A percentile compares a stretch with the other conserved stretches of the same genome.
Conservation (phyloP, 2,888 invertebrate species). For the Paralinhomoeus sp. region DNA sequence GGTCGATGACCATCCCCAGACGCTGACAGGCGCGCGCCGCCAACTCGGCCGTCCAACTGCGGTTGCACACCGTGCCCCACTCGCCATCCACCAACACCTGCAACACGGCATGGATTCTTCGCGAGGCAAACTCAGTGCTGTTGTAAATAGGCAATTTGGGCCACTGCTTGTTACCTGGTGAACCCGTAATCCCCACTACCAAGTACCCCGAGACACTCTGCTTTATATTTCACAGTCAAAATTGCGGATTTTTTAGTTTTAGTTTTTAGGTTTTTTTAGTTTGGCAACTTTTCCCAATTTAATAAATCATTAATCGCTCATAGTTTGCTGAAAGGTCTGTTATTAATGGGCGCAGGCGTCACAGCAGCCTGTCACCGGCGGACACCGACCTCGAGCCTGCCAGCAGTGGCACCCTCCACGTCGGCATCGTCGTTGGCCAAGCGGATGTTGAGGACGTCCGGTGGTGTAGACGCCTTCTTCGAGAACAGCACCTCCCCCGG, state of each 20-base stretch:
- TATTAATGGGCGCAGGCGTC: no score
- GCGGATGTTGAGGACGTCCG: slow-evolving; percentile 12
- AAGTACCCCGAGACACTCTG: no score
- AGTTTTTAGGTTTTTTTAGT: no score
- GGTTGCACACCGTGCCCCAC: slow-evolving; percentile 94
- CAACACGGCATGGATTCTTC: slow-evolving; percentile 6
- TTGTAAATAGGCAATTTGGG: no score
- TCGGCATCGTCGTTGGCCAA: slow-evolving; percentile 20
- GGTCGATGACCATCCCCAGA: slow-evolving; percentile 60
- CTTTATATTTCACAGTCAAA: no score
- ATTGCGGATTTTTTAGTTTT: no score
- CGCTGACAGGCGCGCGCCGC: slow-evolving; percentile 86
- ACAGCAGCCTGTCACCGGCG: no score
- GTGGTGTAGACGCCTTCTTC: slow-evolving; percentile 11
- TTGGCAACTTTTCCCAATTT: no score
- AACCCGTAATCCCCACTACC: no score
- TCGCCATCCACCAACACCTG: slow-evolving; percentile 52
- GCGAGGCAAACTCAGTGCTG: background rate
- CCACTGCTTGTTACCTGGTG: no score
- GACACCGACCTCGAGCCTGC: slow-evolving; percentile 51
- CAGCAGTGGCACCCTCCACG: slow-evolving; percentile 38
- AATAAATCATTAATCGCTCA: no score
- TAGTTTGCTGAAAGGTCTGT: no score
- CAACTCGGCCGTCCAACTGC: slow-evolving; percentile 72
- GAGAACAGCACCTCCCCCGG: slow-evolving; percentile 16